Evolutionary conservation across 2,888 invertebrate genomes (phyloP), one percentile per base, ranked within the genome.

Genomic region (Aporophyla nigra): DNA sequence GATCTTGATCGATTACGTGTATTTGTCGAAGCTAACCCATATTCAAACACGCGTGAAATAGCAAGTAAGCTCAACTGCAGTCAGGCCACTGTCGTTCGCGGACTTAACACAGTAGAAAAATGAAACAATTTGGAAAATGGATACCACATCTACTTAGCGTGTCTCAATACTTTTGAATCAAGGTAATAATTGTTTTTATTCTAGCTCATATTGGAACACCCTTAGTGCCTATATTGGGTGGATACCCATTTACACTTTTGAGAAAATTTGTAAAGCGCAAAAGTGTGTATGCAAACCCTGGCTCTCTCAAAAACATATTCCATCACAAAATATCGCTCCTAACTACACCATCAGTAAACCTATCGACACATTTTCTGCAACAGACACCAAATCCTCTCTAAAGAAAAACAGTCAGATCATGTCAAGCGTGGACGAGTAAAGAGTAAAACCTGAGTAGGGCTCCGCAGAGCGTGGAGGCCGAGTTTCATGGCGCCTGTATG

Each of bases 401-500:
- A 75, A 74, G 14, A 49, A 62, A 56, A 63, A 71, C 53, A 63
- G 67, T 84, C 74, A 63, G 67, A 56, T 72, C 68, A 40, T 51
- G 79, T 88, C 85, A 86, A 80, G 77, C 77, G 43, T 88, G 81
- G 72, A 88, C 86, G 63, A 91, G 49, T 80, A 90, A 76, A 19
- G 88, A 88, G 82, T 90, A 91, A 21, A 93, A 83, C 82, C 83
- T 87, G 78, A 85, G 87, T 67, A 93, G 80, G 62, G 90, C 87
- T 63, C 77, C 80, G 90, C 93, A 93, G 27, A 91, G 66, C 27
- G 9, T 33, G 19, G 79, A 66, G 82, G 90, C 83, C 88, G 83
- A 67, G 80, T 84, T 90, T 95, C 95, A 95, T 84, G 95, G 93
- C 79, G 92, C 92, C 83, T 93, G 95, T 84, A 93, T 85, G 88